Percentiles rank a stretch among this genome's conserved stretches.
phyloP scores from a whole-genome alignment of 1,140 invertebrate species.

The Hesperophylax magnus region DNA sequence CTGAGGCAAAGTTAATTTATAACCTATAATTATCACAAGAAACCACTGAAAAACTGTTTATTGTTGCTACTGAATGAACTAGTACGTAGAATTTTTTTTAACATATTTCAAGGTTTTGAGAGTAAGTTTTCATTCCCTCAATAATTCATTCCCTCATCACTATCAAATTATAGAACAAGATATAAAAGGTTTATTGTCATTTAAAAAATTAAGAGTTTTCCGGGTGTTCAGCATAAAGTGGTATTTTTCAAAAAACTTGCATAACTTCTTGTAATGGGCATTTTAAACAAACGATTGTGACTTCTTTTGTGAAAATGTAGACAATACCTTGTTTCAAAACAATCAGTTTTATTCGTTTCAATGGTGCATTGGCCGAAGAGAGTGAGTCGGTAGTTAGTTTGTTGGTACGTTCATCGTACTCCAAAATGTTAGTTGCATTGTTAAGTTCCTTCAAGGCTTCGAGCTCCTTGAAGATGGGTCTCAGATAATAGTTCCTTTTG shows the following conservation, averaged over 20 bases:
- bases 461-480: slow-evolving; percentile 10
- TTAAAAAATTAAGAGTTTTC: background rate
- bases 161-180: background rate
- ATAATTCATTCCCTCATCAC: too few relatives aligned
- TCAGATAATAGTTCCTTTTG: slow-evolving; percentile 12
- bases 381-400: background rate
- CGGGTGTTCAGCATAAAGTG: background rate
- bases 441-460: slow-evolving; percentile 3
- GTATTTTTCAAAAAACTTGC: background rate
- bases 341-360: slow-evolving; percentile 20
- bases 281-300: slow-evolving; percentile 11
- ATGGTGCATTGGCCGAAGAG: slow-evolving; percentile 2
- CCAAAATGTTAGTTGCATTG: background rate
- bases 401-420: too few relatives aligned
- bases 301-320: slow-evolving; percentile 5
- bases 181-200: background rate
- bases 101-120: too few relatives aligned
- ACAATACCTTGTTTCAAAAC: slow-evolving; percentile 33
- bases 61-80: too few relatives aligned
- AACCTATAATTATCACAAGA: too few relatives aligned
- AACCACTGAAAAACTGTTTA: too few relatives aligned
- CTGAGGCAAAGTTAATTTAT: too few relatives aligned
- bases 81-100: too few relatives aligned
- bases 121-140: too few relatives aligned
- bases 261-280: background rate